A percentile compares a stretch with the other conserved stretches of the same genome.
Conservation (phyloP, 2,797 vertebrate species). For the Ispidina picta region DNA sequence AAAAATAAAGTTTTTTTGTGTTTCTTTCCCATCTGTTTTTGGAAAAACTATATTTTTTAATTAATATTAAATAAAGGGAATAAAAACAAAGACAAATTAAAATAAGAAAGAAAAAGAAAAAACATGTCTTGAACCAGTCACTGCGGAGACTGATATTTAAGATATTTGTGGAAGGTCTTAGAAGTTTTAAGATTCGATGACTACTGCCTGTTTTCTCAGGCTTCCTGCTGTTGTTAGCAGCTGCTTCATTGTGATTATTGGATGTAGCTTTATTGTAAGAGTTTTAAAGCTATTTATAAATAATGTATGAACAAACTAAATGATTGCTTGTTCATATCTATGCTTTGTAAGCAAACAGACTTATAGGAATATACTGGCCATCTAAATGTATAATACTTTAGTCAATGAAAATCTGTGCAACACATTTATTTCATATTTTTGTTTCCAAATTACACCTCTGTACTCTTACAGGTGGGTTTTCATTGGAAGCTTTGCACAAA, state of each 20-base stretch:
- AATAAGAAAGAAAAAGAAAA: background rate
- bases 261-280: background rate
- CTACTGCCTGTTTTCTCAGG: background rate
- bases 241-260: background rate
- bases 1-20: background rate
- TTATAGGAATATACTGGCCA: background rate
- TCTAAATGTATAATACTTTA: background rate
- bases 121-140: background rate
- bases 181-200: background rate
- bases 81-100: background rate
- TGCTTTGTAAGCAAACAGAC: background rate
- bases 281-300: slow-evolving; percentile 10
- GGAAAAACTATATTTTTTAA: background rate
- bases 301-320: background rate
- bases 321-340: background rate
- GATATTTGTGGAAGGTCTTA: background rate
- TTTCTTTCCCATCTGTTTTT: background rate
- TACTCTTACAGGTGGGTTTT: background rate
- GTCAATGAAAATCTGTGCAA: background rate
- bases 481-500: background rate
- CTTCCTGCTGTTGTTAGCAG: background rate
- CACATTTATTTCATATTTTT: background rate
- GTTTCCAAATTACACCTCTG: accelerated
- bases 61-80: background rate
- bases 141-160: background rate